phyloP scores from a whole-genome alignment of 1,140 invertebrate species.

The Drosophila pseudoobscura region DNA sequence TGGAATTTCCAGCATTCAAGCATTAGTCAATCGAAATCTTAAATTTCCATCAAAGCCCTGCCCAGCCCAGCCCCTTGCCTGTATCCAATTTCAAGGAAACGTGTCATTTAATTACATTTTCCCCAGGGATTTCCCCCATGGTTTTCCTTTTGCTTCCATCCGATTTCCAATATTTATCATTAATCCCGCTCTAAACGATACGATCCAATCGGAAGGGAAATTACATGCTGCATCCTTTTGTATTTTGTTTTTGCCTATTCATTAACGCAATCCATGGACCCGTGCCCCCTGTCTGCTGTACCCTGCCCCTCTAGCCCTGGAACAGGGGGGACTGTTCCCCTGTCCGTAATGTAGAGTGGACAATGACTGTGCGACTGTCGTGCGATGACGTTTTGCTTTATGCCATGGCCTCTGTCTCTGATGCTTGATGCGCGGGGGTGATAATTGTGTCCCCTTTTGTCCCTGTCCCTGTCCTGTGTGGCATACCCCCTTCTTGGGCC shows the following conservation, averaged over 20 bases:
- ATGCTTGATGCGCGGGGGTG: slow-evolving; percentile 34
- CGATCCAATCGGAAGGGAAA: slow-evolving; percentile 33
- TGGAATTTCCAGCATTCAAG: not conserved
- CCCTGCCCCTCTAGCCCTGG: too few relatives aligned
- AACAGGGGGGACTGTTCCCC: too few relatives aligned
- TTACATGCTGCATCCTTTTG: slow-evolving; percentile 40
- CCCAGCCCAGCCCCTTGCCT: not conserved
- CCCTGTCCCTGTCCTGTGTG: slow-evolving; percentile 22
- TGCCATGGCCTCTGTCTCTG: slow-evolving; percentile 1
- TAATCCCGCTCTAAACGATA: slow-evolving; percentile 25
- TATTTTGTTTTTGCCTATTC: slow-evolving; percentile 60
- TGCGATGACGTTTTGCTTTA: slow-evolving; percentile 72
- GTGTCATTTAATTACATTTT: slow-evolving; percentile 53
- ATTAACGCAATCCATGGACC: slow-evolving; percentile 46
- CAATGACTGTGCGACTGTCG: slow-evolving; percentile 67
- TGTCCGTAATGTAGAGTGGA: slow-evolving; percentile 16
- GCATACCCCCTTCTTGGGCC: slow-evolving; percentile 5
- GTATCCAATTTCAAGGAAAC: slow-evolving; percentile 22
- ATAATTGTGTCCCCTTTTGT: slow-evolving; percentile 70
- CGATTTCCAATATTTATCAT: slow-evolving; percentile 38
- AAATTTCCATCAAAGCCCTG: not conserved
- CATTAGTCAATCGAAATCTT: slow-evolving; percentile 4
- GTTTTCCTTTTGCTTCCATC: not conserved
- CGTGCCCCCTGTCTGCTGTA: not conserved
- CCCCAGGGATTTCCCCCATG: not conserved